These are phyloP conservation scores for Saturnia japonica DNA, from an alignment of 2,888 invertebrate genomes.

Conservation along the genomic window DNA sequence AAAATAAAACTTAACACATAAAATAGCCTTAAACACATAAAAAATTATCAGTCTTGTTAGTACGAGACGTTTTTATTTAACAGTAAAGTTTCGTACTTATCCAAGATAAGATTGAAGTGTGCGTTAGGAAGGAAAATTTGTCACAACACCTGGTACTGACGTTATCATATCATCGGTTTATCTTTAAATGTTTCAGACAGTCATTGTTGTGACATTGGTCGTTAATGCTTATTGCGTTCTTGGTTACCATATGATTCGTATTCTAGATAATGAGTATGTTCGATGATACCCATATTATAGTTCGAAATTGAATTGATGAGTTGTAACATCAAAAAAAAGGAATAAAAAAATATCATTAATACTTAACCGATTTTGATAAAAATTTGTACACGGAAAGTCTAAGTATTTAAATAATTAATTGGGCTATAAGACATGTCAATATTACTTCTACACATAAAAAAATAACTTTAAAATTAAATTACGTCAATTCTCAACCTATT, in stretches of 20 bases:
- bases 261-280: background rate
- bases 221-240: background rate
- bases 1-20: too few species aligned
- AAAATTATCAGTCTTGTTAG: background rate
- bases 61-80: background rate
- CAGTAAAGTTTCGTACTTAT: background rate
- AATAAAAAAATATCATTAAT: too few species aligned
- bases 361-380: too few species aligned
- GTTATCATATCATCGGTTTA: constrained; percentile 12
- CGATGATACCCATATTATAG: background rate
- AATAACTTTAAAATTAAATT: too few species aligned
- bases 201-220: background rate
- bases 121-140: background rate
- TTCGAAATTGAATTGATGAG: background rate
- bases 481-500: background rate
- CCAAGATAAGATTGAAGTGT: background rate
- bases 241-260: background rate
- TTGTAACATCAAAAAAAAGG: background rate
- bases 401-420: too few species aligned
- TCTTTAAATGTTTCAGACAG: constrained; percentile 11
- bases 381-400: too few species aligned
- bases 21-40: background rate
- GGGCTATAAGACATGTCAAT: too few species aligned
- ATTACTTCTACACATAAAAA: too few species aligned
- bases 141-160: background rate